Evolutionary conservation across 2,888 invertebrate genomes (phyloP).

Genomic region (Adela reaumurella): DNA sequence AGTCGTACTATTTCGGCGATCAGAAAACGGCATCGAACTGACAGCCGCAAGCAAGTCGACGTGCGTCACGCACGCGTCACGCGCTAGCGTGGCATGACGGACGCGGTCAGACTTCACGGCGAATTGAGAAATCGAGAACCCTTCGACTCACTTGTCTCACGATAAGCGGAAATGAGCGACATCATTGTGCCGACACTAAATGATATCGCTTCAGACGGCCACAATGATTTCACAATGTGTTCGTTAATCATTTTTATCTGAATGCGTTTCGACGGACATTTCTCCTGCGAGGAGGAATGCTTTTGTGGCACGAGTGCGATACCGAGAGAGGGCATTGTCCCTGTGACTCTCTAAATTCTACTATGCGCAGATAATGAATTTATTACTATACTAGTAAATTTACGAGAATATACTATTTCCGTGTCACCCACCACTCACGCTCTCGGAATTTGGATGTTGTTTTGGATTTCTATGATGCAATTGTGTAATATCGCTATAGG

Average conservation of each 20-base stretch:
- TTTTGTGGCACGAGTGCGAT: conserved; percentile 19
- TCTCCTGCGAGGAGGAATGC: conserved; percentile 19
- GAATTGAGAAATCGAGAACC: not conserved
- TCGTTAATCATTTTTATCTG: conserved; percentile 24
- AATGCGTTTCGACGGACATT: conserved; percentile 2
- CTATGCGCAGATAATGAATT: not conserved
- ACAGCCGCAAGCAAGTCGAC: too few relatives aligned
- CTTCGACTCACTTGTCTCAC: not conserved
- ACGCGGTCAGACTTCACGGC: not conserved
- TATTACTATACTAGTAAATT: not conserved
- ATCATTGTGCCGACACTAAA: conserved; percentile 16
- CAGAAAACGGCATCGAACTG: too few relatives aligned
- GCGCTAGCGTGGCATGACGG: too few relatives aligned
- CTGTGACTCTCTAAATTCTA: not conserved
- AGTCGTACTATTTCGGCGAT: too few relatives aligned
- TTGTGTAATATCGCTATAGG: not conserved
- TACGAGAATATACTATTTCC: not conserved
- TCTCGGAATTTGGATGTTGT: not conserved
- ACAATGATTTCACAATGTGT: conserved; percentile 31
- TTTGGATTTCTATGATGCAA: not conserved
- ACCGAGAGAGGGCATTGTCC: conserved; percentile 32
- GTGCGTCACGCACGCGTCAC: too few relatives aligned
- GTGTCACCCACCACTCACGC: too few relatives aligned
- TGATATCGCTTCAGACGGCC: conserved; percentile 22
- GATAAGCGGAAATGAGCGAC: not conserved